Evolutionary conservation across 2,797 vertebrate species (phyloP).

Genomic region (Sebastes goodei): DNA sequence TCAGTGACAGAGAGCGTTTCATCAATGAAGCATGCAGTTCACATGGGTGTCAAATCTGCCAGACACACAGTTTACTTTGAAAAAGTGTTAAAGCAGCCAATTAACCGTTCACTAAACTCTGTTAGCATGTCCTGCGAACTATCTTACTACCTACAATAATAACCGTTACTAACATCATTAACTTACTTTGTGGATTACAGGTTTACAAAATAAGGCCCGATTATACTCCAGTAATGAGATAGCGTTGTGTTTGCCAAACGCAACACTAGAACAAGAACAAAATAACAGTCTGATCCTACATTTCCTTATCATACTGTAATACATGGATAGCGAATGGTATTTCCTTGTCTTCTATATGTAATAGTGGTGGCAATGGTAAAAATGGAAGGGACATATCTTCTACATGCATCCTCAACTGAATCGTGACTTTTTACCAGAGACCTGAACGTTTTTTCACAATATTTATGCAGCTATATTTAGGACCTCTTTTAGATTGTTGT

Average conservation of each 20-base stretch:
- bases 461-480: background rate
- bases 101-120: background rate
- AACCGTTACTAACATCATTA: background rate
- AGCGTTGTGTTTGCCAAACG: background rate
- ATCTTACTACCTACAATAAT: background rate
- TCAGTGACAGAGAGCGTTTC: constrained; percentile 38
- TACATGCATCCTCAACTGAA: background rate
- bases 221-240: background rate
- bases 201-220: too few species aligned
- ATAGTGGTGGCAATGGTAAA: too few species aligned
- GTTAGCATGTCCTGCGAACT: background rate
- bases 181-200: background rate
- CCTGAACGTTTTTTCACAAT: background rate
- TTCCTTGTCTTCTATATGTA: too few species aligned
- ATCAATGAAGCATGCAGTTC: constrained; percentile 35
- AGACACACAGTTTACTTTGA: constrained; percentile 13
- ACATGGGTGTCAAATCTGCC: constrained; percentile 5
- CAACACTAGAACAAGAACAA: too few species aligned
- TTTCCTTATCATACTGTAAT: too few species aligned
- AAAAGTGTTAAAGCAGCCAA: background rate
- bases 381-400: too few species aligned
- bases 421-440: background rate
- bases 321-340: too few species aligned
- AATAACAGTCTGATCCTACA: too few species aligned
- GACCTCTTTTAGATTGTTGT: background rate